Percentiles rank a stretch among this genome's conserved stretches.
Evolutionary conservation across 1,140 invertebrate genomes (phyloP).

Genomic region (Tribolium castaneum): DNA sequence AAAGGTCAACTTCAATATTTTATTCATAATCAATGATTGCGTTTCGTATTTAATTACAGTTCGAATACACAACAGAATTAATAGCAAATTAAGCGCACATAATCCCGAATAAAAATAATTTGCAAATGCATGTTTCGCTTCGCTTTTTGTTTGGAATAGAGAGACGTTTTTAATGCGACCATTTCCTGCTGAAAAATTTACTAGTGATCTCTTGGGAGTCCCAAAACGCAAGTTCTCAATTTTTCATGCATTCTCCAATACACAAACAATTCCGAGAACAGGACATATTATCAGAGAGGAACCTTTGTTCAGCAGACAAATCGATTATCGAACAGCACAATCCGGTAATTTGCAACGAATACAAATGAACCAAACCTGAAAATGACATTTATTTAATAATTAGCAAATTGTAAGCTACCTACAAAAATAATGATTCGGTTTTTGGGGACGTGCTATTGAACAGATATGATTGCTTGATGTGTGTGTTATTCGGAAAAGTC

Average conservation of each 20-base stretch:
- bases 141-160: too few species aligned
- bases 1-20: too few species aligned
- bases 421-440: background rate
- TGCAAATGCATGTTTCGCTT: too few species aligned
- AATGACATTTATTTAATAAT: background rate
- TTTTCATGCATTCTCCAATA: background rate
- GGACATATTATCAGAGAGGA: background rate
- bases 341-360: background rate
- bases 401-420: background rate
- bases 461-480: background rate
- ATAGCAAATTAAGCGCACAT: too few species aligned
- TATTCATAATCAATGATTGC: too few species aligned
- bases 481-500: background rate
- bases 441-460: background rate
- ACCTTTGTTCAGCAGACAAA: background rate
- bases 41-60: too few species aligned
- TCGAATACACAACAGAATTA: too few species aligned
- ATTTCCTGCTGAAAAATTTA: background rate
- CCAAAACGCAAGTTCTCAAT: background rate
- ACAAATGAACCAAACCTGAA: background rate
- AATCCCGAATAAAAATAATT: too few species aligned
- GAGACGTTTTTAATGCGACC: too few species aligned
- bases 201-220: background rate
- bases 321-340: background rate
- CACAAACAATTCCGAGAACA: background rate